Evolutionary conservation across 2,113 vertebrate species (phyloP).

Genomic region (cat (Felis catus)): DNA sequence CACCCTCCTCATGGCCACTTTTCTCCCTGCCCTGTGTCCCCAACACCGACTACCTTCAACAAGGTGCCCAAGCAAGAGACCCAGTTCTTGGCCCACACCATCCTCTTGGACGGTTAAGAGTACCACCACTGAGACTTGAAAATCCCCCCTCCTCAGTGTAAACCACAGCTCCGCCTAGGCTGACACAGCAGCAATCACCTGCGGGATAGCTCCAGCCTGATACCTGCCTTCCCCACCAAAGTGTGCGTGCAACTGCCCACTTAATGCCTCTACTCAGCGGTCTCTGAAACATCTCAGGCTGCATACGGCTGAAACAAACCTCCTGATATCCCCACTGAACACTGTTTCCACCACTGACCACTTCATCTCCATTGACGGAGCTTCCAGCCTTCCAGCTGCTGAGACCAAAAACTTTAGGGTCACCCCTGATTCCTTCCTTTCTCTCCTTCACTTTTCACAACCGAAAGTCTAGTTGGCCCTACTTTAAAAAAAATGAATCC

Average conservation of each 20-base stretch:
- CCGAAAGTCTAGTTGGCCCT: not conserved
- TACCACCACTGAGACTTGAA: not conserved
- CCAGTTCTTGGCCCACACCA: not conserved
- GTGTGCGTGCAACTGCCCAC: not conserved
- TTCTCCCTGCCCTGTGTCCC: not conserved
- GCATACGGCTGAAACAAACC: not conserved
- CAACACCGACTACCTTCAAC: not conserved
- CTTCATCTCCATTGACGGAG: not conserved
- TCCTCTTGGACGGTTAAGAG: not conserved
- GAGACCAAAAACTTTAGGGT: not conserved
- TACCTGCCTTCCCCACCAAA: not conserved
- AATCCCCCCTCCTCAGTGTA: not conserved
- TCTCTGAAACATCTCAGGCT: not conserved
- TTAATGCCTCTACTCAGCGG: not conserved
- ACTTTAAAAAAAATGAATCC: not conserved
- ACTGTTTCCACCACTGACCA: not conserved
- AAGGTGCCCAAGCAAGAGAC: not conserved
- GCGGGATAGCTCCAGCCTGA: not conserved
- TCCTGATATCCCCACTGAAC: not conserved
- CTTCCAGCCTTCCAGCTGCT: not conserved
- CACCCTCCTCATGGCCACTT: not conserved
- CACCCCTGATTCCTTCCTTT: not conserved
- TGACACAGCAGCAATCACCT: not conserved
- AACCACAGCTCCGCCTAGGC: not conserved
- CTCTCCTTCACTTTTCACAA: not conserved